Evolutionary conservation across 2,113 vertebrate genomes (phyloP), one percentile per base, ranked within the genome.

Genomic region (Hypomesus transpacificus): DNA sequence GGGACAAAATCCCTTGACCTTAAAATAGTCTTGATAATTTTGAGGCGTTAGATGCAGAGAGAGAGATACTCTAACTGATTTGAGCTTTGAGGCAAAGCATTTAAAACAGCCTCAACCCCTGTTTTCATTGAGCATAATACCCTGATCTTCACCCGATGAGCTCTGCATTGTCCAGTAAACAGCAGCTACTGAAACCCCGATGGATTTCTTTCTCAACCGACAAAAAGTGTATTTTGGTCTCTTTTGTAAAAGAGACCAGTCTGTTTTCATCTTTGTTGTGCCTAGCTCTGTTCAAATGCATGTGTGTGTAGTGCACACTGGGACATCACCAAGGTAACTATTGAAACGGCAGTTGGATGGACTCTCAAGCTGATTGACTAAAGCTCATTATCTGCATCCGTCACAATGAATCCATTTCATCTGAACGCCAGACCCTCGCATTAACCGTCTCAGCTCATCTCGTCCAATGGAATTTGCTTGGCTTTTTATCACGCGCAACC

Each of bases 401-500:
- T 86, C 90, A 86, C 77, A 79, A 83, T 83, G 86, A 84, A 90
- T 92, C 87, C 89, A 89, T 90, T 92, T 91, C 87, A 91, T 88
- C 87, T 84, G 83, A 34, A 18, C 31, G 78, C 79, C 83, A 82
- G 80, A 87, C 88, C 85, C 80, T 82, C 85, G 76, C 87, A 90
- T 91, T 84, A 87, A 89, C 88, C 90, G 90, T 90, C 90, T 78
- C 84, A 86, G 88, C 86, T 89, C 90, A 92, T 92, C 89, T 87
- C 87, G 84, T 90, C 85, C 87, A 87, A 85, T 91, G 90, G 86
- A 87, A 84, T 90, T 89, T 89, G 79, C 86, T 87, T 54, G 75
- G 80, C 85, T 83, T 82, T 91, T 90, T 87, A 90, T 90, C 70
- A 57, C 81, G 80, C 86, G 81, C 89, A 91, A 79, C 84, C 84